These are phyloP conservation scores for Psephotus haematonotus DNA, from an alignment of 2,113 vertebrate species.

Conservation along the genomic window DNA sequence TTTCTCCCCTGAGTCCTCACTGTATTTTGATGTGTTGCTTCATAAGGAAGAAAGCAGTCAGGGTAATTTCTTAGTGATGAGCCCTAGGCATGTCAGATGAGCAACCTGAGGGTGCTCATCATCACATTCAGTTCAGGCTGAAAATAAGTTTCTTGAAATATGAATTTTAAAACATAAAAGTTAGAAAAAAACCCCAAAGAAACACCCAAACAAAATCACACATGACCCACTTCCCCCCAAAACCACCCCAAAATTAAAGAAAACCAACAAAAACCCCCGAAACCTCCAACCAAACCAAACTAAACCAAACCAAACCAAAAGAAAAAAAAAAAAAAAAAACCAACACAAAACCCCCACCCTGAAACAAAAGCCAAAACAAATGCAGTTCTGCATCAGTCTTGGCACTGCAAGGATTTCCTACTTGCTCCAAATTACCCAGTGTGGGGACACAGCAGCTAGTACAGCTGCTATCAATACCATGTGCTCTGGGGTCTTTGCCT, in stretches of 20 bases:
- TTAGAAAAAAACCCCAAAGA: not conserved
- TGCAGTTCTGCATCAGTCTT: not conserved
- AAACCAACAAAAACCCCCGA: not conserved
- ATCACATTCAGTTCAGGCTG: not conserved
- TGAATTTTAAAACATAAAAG: not conserved
- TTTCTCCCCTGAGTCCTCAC: not conserved
- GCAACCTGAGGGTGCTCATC: not conserved
- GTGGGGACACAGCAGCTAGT: not conserved
- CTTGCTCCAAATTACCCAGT: not conserved
- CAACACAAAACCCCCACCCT: fast-evolving
- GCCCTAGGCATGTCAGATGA: not conserved
- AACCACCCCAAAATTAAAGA: no score
- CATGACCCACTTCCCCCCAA: not conserved
- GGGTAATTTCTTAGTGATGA: not conserved
- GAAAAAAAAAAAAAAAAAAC: not conserved
- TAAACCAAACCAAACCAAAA: no score
- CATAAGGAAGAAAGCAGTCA: not conserved
- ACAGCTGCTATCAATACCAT: not conserved
- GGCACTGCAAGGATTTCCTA: not conserved
- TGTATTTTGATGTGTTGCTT: not conserved
- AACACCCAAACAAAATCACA: not conserved
- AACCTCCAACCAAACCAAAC: not conserved
- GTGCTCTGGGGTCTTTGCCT: not conserved
- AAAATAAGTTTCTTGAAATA: not conserved
- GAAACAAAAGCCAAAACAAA: not conserved